Evolutionary conservation across 2,888 invertebrate species (phyloP).

Genomic region (Ischnus inquisitorius): DNA sequence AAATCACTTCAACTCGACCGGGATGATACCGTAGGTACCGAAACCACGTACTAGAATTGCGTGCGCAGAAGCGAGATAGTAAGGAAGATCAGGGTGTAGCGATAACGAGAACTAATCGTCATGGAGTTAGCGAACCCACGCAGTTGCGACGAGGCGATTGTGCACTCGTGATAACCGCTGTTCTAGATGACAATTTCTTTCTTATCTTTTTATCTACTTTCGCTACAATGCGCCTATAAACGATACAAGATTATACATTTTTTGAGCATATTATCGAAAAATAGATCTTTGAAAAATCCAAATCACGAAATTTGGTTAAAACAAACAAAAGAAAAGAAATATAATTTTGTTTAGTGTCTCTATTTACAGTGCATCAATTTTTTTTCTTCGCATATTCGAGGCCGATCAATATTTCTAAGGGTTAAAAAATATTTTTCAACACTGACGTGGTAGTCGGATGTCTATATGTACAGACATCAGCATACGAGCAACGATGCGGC

Average conservation of each 20-base stretch:
- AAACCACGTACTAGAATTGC: background rate
- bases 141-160: background rate
- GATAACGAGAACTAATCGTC: constrained; percentile 38
- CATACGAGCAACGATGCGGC: background rate
- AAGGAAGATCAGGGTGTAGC: constrained; percentile 4
- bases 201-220: background rate
- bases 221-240: too few relatives aligned
- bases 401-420: too few relatives aligned
- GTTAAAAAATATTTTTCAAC: background rate
- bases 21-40: constrained; percentile 32
- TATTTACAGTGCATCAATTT: too few relatives aligned
- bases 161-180: background rate
- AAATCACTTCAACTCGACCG: constrained; percentile 71
- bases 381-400: too few relatives aligned
- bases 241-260: too few relatives aligned
- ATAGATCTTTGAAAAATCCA: too few relatives aligned
- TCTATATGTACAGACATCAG: background rate
- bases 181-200: constrained; percentile 1
- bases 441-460: background rate
- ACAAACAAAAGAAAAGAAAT: too few relatives aligned
- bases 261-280: too few relatives aligned
- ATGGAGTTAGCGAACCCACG: constrained; percentile 3
- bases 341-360: too few relatives aligned
- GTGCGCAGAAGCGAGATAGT: constrained; percentile 12
- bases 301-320: too few relatives aligned